Evolutionary conservation across 2,113 vertebrate species (phyloP), one percentile per base, ranked within the genome.

Genomic region (Cololabis saira): DNA sequence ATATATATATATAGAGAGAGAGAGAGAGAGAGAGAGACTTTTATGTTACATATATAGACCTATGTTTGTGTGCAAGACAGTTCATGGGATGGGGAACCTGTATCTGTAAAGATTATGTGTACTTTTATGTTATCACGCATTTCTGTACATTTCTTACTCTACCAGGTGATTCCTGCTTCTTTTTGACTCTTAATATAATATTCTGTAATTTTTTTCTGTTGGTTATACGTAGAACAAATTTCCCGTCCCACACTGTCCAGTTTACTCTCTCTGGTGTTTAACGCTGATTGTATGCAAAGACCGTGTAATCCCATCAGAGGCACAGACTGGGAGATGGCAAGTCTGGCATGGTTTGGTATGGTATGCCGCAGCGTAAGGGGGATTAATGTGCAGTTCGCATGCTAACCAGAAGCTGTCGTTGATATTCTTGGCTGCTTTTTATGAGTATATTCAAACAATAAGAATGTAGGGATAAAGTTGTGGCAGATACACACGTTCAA

Each of bases 311-410:
- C 72, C 24, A 63, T 24, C 1, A 1, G 51, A 54, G 65, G 30
- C 19, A 24, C 65, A 40, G 12, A 63, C 33, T 18, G 56, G 33
- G 73, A 51, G 49, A 55, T 17, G 7, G 12, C 3, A 66, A 48
- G 30, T 55, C 14, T 19, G 54, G 18, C 45, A 75, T 75, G 71
- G 71, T 79, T 67, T 53, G 17, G 53, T 30, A 17, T 71, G 58
- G 45, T 48, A 61, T 76, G 59, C 18, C 56, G 19, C n/a, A 24
- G 37, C 64, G 48, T 12, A 67, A 49, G 59, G 64, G 42, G 64
- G 68, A 67, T 68, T 71, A 45, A 60, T 54, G 8, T 49, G n/a
- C 45, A 55, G 22, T 30, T 21, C 7, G 17, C 14, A 44, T 11
- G 41, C 43, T 49, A 24, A 43, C 44, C 43, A 51, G 37, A 43